Percentiles rank a stretch among this genome's conserved stretches.
These are phyloP conservation scores for Apamea sordens DNA, from an alignment of 2,888 invertebrate genomes.

Conservation along the genomic window DNA sequence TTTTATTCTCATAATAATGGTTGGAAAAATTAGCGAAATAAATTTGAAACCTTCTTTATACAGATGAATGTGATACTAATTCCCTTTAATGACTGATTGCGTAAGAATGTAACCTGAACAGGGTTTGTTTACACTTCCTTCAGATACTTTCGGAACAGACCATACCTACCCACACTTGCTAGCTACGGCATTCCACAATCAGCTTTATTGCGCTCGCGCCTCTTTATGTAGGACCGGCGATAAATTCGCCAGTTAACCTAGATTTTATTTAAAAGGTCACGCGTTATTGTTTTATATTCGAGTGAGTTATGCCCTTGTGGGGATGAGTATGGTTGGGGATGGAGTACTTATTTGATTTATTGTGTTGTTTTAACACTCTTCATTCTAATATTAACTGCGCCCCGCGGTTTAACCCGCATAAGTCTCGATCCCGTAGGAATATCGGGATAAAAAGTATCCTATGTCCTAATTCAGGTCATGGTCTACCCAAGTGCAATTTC, in stretches of 20 bases:
- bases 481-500: too few relatives aligned
- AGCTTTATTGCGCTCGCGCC: slow-evolving; percentile 53
- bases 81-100: not conserved
- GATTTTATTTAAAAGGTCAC: slow-evolving; percentile 61
- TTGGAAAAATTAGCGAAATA: not conserved
- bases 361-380: not conserved
- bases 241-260: slow-evolving; percentile 63
- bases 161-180: not conserved
- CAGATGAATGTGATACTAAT: not conserved
- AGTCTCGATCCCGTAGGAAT: too few relatives aligned
- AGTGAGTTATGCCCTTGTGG: slow-evolving; percentile 3
- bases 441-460: too few relatives aligned
- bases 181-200: slow-evolving; percentile 40
- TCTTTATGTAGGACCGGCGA: slow-evolving; percentile 53
- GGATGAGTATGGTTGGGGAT: slow-evolving; percentile 9
- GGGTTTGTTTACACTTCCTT: not conserved
- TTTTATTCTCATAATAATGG: not conserved
- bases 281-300: slow-evolving; percentile 55
- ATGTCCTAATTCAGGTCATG: too few relatives aligned
- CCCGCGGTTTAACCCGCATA: not conserved
- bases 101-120: not conserved
- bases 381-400: not conserved
- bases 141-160: too few relatives aligned
- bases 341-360: not conserved
- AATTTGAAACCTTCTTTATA: not conserved